phyloP scores from a whole-genome alignment of 2,888 invertebrate species.

The Sarcophaga rosellei region DNA sequence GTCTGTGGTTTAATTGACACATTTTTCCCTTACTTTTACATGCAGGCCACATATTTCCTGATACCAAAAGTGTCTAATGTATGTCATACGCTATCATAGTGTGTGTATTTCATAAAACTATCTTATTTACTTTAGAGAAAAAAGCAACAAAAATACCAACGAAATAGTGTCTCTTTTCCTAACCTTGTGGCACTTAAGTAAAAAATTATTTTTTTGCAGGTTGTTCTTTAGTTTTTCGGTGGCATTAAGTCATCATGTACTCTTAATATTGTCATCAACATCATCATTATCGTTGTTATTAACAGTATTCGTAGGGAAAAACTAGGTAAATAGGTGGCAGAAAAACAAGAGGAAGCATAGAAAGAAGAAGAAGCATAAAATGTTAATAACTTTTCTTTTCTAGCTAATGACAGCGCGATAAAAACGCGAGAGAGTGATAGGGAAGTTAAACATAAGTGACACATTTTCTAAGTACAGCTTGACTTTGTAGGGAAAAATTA shows the following conservation, averaged over 20 bases:
- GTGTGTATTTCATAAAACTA: background rate
- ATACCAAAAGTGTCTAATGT: background rate
- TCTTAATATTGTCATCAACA: background rate
- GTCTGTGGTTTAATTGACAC: background rate
- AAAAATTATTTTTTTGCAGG: background rate
- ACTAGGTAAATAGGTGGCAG: no score
- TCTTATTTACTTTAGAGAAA: no score
- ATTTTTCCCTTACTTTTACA: background rate
- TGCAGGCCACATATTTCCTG: constrained; percentile 3
- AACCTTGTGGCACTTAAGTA: background rate
- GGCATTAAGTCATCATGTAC: constrained; percentile 14
- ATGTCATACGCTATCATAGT: background rate
- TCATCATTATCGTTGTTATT: background rate
- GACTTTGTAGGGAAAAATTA: no score
- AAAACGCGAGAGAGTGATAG: background rate
- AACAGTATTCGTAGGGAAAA: background rate
- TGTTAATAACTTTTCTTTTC: background rate
- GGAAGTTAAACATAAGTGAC: background rate
- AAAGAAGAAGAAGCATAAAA: background rate
- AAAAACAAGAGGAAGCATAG: no score
- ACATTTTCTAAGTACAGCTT: no score
- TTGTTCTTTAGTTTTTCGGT: background rate
- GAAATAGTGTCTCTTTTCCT: background rate
- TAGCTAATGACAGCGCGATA: background rate
- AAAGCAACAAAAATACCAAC: no score